A percentile compares a stretch with the other conserved stretches of the same genome.
Evolutionary conservation across 2,113 vertebrate genomes (phyloP).

Genomic region (Protomyctophum bolini): DNA sequence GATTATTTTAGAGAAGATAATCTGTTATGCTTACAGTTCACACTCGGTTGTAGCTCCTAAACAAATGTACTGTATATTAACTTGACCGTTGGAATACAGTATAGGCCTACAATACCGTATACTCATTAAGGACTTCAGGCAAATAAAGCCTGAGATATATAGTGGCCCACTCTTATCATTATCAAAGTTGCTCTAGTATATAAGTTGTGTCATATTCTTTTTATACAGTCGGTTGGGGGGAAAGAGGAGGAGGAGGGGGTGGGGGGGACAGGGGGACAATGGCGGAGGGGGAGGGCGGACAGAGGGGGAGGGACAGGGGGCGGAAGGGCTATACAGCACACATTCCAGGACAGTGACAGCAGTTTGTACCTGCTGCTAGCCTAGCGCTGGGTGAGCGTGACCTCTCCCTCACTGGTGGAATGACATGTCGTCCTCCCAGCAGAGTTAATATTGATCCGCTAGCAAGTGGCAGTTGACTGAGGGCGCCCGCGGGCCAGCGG

Average conservation of each 20-base stretch:
- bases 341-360: conserved; percentile 6
- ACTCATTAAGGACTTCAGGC: background rate
- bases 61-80: too few species aligned
- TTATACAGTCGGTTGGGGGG: too few species aligned
- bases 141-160: background rate
- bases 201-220: too few species aligned
- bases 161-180: too few species aligned
- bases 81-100: background rate
- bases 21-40: too few species aligned
- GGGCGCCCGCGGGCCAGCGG: conserved; percentile 62
- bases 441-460: conserved; percentile 72
- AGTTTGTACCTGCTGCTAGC: conserved; percentile 40
- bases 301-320: too few species aligned
- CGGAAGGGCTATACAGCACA: background rate
- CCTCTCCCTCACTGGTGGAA: conserved; percentile 63
- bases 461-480: conserved; percentile 78
- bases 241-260: too few species aligned
- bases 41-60: too few species aligned
- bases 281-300: too few species aligned
- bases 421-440: conserved; percentile 65
- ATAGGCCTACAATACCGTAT: background rate
- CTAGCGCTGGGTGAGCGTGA: conserved; percentile 55
- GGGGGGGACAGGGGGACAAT: too few species aligned
- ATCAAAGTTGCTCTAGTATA: too few species aligned
- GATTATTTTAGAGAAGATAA: too few species aligned